Evolutionary conservation across 1,140 invertebrate species (phyloP).

Genomic region (Drosophila bipectinata): DNA sequence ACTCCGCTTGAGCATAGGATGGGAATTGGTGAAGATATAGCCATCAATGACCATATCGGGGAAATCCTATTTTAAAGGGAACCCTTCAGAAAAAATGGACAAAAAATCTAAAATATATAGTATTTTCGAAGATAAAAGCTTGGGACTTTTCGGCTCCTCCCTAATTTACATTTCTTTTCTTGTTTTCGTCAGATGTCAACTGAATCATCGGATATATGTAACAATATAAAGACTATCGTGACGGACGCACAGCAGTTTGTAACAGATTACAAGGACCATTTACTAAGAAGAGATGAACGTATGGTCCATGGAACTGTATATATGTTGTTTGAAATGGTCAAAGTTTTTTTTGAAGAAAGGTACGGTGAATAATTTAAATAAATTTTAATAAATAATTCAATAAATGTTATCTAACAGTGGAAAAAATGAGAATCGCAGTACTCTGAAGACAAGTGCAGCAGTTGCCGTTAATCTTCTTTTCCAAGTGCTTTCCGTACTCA

Average conservation of each 20-base stretch:
- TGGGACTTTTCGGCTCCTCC: no score
- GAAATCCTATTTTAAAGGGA: no score
- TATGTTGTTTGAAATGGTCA: slow-evolving; percentile 45
- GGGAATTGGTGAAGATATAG: no score
- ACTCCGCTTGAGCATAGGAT: no score
- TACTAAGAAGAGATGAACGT: slow-evolving; percentile 29
- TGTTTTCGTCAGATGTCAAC: slow-evolving; percentile 9
- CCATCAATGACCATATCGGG: no score
- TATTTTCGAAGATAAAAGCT: no score
- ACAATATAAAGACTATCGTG: slow-evolving; percentile 9
- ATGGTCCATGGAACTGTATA: slow-evolving; percentile 31
- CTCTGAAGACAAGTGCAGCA: not conserved
- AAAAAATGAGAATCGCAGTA: not conserved
- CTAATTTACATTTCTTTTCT: not conserved
- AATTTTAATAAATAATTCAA: not conserved
- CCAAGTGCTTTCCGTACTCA: slow-evolving; percentile 28
- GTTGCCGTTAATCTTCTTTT: slow-evolving; percentile 27
- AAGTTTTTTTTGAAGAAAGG: slow-evolving; percentile 6
- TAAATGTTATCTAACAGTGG: not conserved
- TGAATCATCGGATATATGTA: slow-evolving; percentile 1
- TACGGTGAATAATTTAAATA: not conserved
- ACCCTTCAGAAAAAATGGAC: no score
- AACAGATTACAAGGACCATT: slow-evolving; percentile 3
- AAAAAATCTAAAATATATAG: no score
- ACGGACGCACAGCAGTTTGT: slow-evolving; percentile 30